Evolutionary conservation across 2,797 vertebrate genomes (phyloP).

Genomic region (Denticeps clupeoides): DNA sequence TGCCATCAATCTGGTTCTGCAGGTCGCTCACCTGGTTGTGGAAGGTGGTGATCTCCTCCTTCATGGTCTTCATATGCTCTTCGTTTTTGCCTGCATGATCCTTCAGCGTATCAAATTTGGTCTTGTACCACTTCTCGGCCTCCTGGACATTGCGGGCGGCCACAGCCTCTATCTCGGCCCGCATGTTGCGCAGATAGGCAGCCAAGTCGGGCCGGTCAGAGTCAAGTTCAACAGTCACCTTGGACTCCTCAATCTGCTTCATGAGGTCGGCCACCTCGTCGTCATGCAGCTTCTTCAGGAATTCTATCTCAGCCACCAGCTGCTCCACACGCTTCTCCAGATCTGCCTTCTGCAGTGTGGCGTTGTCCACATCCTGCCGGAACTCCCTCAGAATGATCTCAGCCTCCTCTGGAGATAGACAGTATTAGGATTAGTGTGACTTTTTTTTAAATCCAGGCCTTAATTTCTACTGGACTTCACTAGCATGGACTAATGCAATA

Average conservation of each 20-base stretch:
- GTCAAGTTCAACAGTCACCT: constrained; percentile 53
- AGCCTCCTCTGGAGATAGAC: constrained; percentile 47
- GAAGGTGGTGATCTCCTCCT: constrained; percentile 61
- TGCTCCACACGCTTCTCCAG: constrained; percentile 58
- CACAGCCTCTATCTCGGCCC: constrained; percentile 60
- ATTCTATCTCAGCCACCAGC: constrained; percentile 58
- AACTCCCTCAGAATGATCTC: constrained; percentile 68
- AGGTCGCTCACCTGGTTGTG: constrained; percentile 60
- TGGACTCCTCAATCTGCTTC: constrained; percentile 64
- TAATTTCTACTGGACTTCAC: too few species aligned
- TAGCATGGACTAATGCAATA: too few species aligned
- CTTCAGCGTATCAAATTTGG: constrained; percentile 66
- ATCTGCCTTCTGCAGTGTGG: constrained; percentile 65
- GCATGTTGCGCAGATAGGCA: constrained; percentile 54
- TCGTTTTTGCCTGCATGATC: constrained; percentile 60
- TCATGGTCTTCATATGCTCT: constrained; percentile 58
- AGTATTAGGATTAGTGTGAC: too few species aligned
- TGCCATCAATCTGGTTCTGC: constrained; percentile 62
- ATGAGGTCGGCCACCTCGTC: constrained; percentile 63
- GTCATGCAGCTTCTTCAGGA: constrained; percentile 63
- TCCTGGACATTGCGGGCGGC: constrained; percentile 66
- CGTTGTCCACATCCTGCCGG: constrained; percentile 65
- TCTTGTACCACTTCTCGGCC: constrained; percentile 74
- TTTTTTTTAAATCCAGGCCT: too few species aligned
- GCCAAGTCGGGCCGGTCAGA: constrained; percentile 53